Evolutionary conservation across 2,888 invertebrate genomes (phyloP).

Genomic region (Aricia artaxerxes): DNA sequence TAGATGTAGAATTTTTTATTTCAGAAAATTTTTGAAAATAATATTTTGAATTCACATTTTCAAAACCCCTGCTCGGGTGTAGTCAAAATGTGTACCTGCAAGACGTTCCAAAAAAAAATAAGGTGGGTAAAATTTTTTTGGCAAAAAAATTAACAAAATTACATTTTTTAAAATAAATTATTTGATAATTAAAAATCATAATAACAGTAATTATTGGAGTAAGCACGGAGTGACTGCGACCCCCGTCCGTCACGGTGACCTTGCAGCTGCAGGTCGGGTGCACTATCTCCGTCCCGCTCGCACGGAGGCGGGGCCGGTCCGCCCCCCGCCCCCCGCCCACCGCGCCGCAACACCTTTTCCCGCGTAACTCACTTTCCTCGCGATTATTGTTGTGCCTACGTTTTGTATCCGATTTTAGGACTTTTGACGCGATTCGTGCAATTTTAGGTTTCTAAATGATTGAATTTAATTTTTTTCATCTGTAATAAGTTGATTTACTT

Average conservation of each 20-base stretch:
- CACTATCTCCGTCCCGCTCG: slow-evolving; percentile 59
- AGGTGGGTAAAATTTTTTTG: too few species aligned
- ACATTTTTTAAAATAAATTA: background rate
- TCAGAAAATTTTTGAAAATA: background rate
- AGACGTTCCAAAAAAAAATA: too few species aligned
- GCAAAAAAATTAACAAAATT: background rate
- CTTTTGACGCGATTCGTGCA: slow-evolving; percentile 9
- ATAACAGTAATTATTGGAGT: background rate
- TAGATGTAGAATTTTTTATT: background rate
- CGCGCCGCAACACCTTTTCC: slow-evolving; percentile 56
- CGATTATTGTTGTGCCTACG: slow-evolving; percentile 46
- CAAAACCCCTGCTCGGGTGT: background rate
- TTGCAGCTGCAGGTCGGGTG: slow-evolving; percentile 52
- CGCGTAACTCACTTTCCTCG: slow-evolving; percentile 63
- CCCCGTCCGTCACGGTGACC: slow-evolving; percentile 46
- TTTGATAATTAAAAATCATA: slow-evolving; percentile 4
- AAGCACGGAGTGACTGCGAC: background rate
- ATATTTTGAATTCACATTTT: background rate
- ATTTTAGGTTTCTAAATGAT: background rate
- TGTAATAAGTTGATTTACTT: background rate
- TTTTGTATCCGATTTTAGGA: slow-evolving; percentile 37
- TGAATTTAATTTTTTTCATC: background rate
- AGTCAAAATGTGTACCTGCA: background rate
- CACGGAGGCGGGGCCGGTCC: slow-evolving; percentile 53
- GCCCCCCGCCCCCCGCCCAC: slow-evolving; percentile 73